Evolutionary conservation across 2,113 vertebrate genomes (phyloP), one percentile per base, ranked within the genome.

Genomic region (Willisornis vidua): DNA sequence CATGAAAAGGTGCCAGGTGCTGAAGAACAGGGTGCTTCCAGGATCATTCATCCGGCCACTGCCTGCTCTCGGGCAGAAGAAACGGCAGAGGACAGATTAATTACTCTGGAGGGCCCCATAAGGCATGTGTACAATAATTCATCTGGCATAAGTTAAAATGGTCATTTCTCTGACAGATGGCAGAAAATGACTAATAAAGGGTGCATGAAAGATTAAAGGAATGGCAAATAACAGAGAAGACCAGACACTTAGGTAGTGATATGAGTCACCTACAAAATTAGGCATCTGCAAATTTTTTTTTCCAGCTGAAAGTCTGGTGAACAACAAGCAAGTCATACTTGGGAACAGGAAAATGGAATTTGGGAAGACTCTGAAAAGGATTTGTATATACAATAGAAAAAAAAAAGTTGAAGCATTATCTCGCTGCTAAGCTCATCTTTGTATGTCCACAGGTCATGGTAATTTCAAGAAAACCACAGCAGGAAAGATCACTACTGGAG

Each of bases 191-290:
- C 75, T 91, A 91, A 90, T 65, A 86, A 88, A 90, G 73, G 28
- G 10, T 28, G 59, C 46, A n/a, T 5, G 43, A 57, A 75, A 78
- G 89, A 94, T 92, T 82, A 92, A 89, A 91, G 79, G 72, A 93
- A 70, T 49, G 68, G 85, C 65, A 95, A 95, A 92, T 92, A 96
- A 88, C 70, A 92, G 58, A 83, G 84, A 74, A 52, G 37, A 85
- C 74, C 73, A 65, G 66, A 54, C 51, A 88, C 72, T n/a, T n/a
- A 48, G 19, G 89, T 33, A 80, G 75, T 63, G 23, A 73, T 65
- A 52, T 85, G 93, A 96, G 65, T 95, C 95, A 96, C 63, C 35
- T 71, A 74, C 26, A 83, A 77, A 93, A 92, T 52, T 31, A 88
- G 75, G 72, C 35, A 95, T 75, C 59, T 59, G 54, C 29, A 39